Base-by-base conservation (phyloP, 2,113 vertebrate genomes). In the Chloroceryle aenea region DNA sequence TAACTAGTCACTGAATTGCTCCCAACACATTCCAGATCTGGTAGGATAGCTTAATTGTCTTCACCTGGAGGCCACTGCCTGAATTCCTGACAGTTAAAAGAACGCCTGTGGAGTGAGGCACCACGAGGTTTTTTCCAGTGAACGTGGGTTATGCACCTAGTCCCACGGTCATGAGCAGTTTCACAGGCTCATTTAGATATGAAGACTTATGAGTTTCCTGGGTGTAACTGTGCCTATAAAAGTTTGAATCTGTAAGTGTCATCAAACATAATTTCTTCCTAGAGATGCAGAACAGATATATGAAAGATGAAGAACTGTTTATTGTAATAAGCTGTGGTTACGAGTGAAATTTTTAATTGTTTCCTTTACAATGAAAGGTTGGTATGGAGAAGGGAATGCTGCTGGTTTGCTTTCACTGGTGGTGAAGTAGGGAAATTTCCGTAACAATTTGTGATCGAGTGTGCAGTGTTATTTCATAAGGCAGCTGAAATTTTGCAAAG, bases 11-110 rank as follows among this genome's bases (percentile, higher is more conserved):
- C 43, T 73, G 93, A 89, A 90, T 95, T 93, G 81, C 92, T 97
- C 73, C 71, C 67, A 95, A 96, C 66, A 30, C 96, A 97, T 97
- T 97, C 96, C 95, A 96, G 92, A 97, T 94, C 86, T 94, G 72
- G 79, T 45, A 96, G 92, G 93, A 95, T 92, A 96, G 43, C 91
- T 90, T 97, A 96, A 96, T 94, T 97, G 92, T 85, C 92, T 94
- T 97, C 76, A 93, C 95, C 95, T 94, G 96, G 91, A 91, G 56
- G 95, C 91, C 85, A 79, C 59, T 91, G 89, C 66, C 93, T 89
- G 87, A 36, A 96, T 96, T 97, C 95, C 91, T 97, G 94, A 45
- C 90, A 84, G 91, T 93, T 93, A 92, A 92, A 93, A 42, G 3
- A 80, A 86, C 71, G 69, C 84, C 68, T 50, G n/a, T 32, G 64